These are phyloP conservation scores for Morelia viridis DNA, from an alignment of 2,797 vertebrate species.

Conservation along the genomic window DNA sequence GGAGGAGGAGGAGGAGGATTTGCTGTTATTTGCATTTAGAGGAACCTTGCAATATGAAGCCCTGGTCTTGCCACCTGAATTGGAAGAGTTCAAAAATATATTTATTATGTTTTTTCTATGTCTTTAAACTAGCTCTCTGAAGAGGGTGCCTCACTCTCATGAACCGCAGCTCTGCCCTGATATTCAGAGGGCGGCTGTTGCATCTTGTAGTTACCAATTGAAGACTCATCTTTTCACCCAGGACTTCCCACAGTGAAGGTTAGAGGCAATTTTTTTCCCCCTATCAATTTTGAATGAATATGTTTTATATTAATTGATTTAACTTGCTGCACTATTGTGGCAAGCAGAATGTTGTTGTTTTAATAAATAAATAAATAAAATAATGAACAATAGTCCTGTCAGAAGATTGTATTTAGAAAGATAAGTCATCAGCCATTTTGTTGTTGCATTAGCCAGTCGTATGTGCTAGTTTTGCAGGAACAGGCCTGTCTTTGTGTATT, in stretches of 20 bases:
- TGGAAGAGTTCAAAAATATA: background rate
- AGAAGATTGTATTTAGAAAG: background rate
- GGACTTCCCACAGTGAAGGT: no score
- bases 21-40: background rate
- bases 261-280: no score
- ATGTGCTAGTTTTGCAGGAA: background rate
- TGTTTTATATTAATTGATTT: no score
- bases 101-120: background rate
- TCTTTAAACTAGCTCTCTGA: background rate
- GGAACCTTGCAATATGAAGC: background rate
- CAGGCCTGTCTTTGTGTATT: background rate
- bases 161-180: background rate
- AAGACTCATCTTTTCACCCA: no score
- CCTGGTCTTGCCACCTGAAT: background rate
- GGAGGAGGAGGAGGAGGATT: background rate
- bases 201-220: no score
- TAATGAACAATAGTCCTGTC: background rate
- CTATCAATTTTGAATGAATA: no score
- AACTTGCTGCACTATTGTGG: no score
- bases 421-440: background rate
- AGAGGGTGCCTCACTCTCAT: background rate
- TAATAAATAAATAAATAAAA: background rate
- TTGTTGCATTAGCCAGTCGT: background rate
- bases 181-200: background rate
- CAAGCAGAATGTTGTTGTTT: background rate